phyloP scores from a whole-genome alignment of 2,113 vertebrate genomes.

The Thalassoma bifasciatum region DNA sequence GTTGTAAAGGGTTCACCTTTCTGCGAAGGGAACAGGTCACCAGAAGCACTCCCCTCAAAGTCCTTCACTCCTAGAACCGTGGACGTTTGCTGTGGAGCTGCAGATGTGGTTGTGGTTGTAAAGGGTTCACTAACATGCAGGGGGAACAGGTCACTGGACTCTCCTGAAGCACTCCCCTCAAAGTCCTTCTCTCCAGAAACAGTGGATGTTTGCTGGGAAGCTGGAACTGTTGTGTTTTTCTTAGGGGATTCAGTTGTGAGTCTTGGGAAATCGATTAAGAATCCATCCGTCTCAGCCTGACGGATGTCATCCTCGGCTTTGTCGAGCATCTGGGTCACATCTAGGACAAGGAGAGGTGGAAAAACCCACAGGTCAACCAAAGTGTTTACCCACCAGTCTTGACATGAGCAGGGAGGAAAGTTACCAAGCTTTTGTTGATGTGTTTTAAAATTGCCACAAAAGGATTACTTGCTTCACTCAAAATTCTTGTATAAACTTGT shows the following conservation, averaged over 20 bases:
- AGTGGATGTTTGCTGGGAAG: neutral
- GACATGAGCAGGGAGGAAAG: constrained; percentile 58
- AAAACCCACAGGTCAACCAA: constrained; percentile 43
- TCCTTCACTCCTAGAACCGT: fast-evolving
- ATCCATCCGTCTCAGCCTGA: constrained; percentile 53
- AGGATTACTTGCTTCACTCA: constrained; percentile 2
- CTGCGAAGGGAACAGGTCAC: no score
- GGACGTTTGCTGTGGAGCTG: neutral
- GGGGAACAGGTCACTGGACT: neutral
- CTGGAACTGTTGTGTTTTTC: neutral
- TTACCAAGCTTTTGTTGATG: constrained; percentile 23
- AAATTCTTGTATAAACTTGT: constrained; percentile 64
- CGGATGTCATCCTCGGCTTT: constrained; percentile 40
- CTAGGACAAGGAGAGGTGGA: constrained; percentile 51
- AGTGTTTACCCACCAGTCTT: constrained; percentile 48
- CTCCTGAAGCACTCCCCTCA: constrained; percentile 25
- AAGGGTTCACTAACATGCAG: neutral
- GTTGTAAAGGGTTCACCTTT: neutral
- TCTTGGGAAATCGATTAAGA: constrained; percentile 26
- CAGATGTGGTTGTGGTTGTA: neutral
- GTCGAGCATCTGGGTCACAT: constrained; percentile 22
- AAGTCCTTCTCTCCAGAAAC: neutral
- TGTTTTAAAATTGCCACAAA: constrained; percentile 12
- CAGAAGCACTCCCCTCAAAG: neutral
- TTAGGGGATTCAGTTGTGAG: constrained; percentile 19